Evolutionary conservation across 1,140 invertebrate species (phyloP), one percentile per base, ranked within the genome.

Genomic region (Notospermus geniculatus): DNA sequence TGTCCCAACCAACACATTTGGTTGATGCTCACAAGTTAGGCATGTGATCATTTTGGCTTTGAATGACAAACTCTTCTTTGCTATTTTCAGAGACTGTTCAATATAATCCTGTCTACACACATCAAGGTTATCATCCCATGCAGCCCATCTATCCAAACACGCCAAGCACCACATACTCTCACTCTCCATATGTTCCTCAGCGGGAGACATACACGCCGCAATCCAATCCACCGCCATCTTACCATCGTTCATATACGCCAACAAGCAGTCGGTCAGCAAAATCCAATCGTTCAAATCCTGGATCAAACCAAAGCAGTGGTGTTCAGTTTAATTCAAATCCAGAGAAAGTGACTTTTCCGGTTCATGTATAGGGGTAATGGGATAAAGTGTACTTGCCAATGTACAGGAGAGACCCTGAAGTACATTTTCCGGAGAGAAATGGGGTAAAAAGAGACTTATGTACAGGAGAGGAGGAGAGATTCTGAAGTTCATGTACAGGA

Each of bases 51-150:
- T n/a, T n/a, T n/a, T n/a, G n/a, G n/a, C n/a, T 43, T 43, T 19
- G 19, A 43, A 13, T 13, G 39, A 43, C 19, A 43, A 43, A 19
- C 11, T 50, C n/a, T 50, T 9, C n/a, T 50, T 50, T 50, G 4
- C n/a, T 50, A 5, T 50, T n/a, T 50, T 19, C 25, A 50, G 46
- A 50, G n/a, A 19, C n/a, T 50, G 46, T 50, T 7, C 32, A 36
- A 15, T 50, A 23, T 50, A 27, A 27, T 64, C 54, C 70, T 66
- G 28, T 71, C 69, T 65, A 72, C 63, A 57, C 65, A 25, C 74
- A 76, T 56, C 72, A 74, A 36, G 74, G 74, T n/a, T 76, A 76
- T 61, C 72, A 71, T 46, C 74, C 74, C 9, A 74, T 76, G 70
- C 74, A 76, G 65, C 74, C 74, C 2, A 69, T 71, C 17, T 65